Percentiles rank a stretch among this genome's conserved stretches.
Evolutionary conservation across 2,113 vertebrate genomes (phyloP).

Genomic region (Poecilia latipinna): DNA sequence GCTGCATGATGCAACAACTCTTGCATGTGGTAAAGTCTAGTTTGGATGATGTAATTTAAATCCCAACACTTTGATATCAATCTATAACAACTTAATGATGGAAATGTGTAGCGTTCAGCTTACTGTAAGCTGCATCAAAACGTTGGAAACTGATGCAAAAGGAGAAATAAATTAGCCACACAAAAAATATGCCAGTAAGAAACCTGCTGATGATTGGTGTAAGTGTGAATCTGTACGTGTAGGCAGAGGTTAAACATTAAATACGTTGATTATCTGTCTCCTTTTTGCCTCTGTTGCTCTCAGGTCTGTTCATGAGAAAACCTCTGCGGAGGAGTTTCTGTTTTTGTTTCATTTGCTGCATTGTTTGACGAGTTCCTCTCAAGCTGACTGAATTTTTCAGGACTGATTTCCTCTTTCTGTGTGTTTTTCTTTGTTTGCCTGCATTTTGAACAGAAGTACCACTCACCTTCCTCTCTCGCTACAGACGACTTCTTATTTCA

Average conservation of each 20-base stretch:
- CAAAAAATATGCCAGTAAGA: not conserved
- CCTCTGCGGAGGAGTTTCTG: not conserved
- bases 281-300: too few relatives aligned
- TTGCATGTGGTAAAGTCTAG: not conserved
- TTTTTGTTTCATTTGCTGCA: not conserved
- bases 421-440: constrained; percentile 3
- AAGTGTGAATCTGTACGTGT: not conserved
- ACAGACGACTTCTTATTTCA: constrained; percentile 90
- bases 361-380: constrained; percentile 56
- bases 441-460: constrained; percentile 86
- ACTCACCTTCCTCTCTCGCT: constrained; percentile 85
- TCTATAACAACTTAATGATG: not conserved
- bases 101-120: not conserved
- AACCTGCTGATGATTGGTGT: not conserved
- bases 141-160: not conserved
- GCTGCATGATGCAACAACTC: too few relatives aligned
- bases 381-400: not conserved
- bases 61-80: not conserved
- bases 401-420: constrained; percentile 55
- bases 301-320: not conserved
- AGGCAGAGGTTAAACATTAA: not conserved
- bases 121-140: not conserved
- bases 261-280: not conserved
- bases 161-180: not conserved
- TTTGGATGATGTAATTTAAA: not conserved